Percentiles rank a stretch among this genome's conserved stretches.
phyloP scores from a whole-genome alignment of 2,113 vertebrate species.

The Hippocampus guttulatus region DNA sequence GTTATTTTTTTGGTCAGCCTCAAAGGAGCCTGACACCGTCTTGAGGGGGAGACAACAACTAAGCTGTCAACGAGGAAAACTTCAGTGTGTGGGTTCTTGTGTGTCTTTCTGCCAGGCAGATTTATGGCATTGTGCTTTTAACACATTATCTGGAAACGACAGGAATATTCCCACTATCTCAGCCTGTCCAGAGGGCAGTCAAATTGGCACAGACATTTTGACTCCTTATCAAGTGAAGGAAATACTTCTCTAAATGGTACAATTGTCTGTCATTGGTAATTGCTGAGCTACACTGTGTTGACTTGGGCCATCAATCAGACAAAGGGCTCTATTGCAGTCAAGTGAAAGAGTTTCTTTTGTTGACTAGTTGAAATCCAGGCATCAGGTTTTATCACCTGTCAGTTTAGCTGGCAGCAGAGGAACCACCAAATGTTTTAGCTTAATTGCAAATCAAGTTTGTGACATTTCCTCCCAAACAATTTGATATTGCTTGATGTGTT shows the following conservation, averaged over 20 bases:
- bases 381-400: background rate
- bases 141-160: slow-evolving; percentile 41
- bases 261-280: slow-evolving; percentile 9
- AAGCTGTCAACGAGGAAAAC: slow-evolving; percentile 29
- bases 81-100: slow-evolving; percentile 13
- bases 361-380: slow-evolving; percentile 1
- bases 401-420: background rate
- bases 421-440: background rate
- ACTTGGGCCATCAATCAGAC: slow-evolving; percentile 1
- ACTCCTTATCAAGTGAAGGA: slow-evolving; percentile 1
- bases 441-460: background rate
- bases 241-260: background rate
- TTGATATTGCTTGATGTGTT: background rate
- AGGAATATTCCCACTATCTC: slow-evolving; percentile 43
- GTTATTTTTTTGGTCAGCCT: slow-evolving; percentile 26
- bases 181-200: slow-evolving; percentile 36
- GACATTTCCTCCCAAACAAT: background rate
- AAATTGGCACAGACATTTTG: slow-evolving; percentile 16
- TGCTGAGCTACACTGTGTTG: background rate
- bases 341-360: background rate
- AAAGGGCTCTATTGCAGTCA: slow-evolving; percentile 3
- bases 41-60: slow-evolving; percentile 35
- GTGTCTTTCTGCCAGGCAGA: slow-evolving; percentile 27
- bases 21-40: slow-evolving; percentile 21
- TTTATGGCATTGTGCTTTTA: slow-evolving; percentile 42